Evolutionary conservation across 2,888 invertebrate genomes (phyloP).

Genomic region (Carabus problematicus): DNA sequence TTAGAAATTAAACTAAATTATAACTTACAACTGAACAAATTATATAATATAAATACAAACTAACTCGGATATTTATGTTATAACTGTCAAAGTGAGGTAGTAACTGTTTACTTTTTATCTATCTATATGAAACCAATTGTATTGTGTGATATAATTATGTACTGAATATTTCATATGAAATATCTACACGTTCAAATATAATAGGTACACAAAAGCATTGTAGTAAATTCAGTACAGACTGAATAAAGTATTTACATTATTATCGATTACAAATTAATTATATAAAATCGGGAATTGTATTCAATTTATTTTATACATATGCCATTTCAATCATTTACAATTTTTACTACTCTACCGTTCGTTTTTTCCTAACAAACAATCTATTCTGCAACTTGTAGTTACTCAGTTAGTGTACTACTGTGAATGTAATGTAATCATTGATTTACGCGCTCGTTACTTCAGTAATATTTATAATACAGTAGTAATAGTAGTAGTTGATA

Average conservation of each 20-base stretch:
- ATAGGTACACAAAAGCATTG: conserved; percentile 36
- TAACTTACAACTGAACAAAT: conserved; percentile 38
- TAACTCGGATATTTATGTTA: conserved; percentile 49
- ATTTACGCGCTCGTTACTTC: no score
- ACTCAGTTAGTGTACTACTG: neutral
- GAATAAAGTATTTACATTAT: conserved; percentile 32
- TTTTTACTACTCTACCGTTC: conserved; percentile 35
- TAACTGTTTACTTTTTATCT: conserved; percentile 52
- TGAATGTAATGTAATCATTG: neutral
- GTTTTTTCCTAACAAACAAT: conserved; percentile 33
- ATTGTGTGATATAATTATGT: conserved; percentile 39
- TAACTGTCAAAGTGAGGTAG: conserved; percentile 56
- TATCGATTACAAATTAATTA: conserved; percentile 35
- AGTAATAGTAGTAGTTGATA: no score
- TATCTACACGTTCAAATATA: no score
- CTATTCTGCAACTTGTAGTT: conserved; percentile 39
- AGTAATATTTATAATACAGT: no score
- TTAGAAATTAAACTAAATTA: conserved; percentile 49
- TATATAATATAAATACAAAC: conserved; percentile 44
- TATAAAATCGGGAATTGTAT: conserved; percentile 42
- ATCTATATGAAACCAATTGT: conserved; percentile 25
- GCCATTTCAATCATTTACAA: conserved; percentile 33
- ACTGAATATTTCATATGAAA: conserved; percentile 42
- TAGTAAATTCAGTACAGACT: conserved; percentile 41
- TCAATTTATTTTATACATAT: conserved; percentile 32